Evolutionary conservation across 2,113 vertebrate species (phyloP).

Genomic region (Petromus typicus): DNA sequence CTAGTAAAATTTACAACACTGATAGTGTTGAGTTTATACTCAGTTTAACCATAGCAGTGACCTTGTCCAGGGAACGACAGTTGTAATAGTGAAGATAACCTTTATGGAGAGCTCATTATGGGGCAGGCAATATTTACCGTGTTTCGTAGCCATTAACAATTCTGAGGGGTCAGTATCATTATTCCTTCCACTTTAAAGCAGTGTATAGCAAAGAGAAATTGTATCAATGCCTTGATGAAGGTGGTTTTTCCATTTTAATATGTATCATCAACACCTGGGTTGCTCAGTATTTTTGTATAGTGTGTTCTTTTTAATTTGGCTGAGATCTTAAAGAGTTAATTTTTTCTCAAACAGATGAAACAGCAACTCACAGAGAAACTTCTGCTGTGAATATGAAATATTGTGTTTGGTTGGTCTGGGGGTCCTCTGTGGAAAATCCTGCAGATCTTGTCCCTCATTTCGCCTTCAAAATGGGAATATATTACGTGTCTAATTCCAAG

Average conservation of each 20-base stretch:
- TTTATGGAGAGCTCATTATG: not conserved
- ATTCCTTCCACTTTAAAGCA: not conserved
- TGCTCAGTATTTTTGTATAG: not conserved
- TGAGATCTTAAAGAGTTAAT: not conserved
- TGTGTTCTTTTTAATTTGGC: constrained; percentile 22
- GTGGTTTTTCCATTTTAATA: not conserved
- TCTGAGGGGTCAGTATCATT: not conserved
- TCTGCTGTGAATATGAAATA: constrained; percentile 19
- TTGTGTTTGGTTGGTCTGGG: not conserved
- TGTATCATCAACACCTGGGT: not conserved
- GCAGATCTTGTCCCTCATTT: not conserved
- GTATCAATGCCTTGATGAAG: not conserved
- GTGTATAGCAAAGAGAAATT: too few species aligned
- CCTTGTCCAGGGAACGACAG: not conserved
- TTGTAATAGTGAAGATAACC: not conserved
- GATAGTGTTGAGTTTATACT: not conserved
- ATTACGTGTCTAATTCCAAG: not conserved
- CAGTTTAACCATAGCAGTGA: not conserved
- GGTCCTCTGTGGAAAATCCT: not conserved
- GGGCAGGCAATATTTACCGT: not conserved
- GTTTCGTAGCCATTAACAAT: not conserved
- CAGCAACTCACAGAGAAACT: not conserved
- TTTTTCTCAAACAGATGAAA: constrained; percentile 17
- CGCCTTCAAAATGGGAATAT: not conserved
- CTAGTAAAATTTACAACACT: not conserved